phyloP scores from a whole-genome alignment of 2,113 vertebrate species.

The Steatornis caripensis region DNA sequence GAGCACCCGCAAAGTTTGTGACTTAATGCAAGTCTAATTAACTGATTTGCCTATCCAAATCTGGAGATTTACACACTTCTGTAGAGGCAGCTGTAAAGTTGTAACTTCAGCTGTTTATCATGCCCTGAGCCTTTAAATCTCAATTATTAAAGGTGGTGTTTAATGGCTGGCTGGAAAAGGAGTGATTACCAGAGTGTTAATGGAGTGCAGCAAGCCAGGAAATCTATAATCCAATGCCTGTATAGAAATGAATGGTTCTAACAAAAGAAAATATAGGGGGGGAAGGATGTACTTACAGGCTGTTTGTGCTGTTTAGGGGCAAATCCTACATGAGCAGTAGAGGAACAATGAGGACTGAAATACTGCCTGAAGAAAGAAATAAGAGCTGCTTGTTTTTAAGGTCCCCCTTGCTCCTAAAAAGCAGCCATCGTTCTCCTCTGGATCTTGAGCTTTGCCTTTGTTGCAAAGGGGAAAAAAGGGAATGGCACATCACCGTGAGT shows the following conservation, averaged over 20 bases:
- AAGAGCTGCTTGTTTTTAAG: constrained; percentile 14
- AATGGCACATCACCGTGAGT: background rate
- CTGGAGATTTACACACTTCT: constrained; percentile 40
- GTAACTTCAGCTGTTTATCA: constrained; percentile 45
- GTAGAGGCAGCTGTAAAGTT: constrained; percentile 56
- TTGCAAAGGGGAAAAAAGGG: background rate
- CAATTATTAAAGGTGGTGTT: constrained; percentile 65
- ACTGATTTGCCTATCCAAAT: constrained; percentile 24
- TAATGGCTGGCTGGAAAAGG: constrained; percentile 44
- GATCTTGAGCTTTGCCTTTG: background rate
- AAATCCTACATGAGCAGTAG: constrained; percentile 48
- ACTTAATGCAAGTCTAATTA: constrained; percentile 32
- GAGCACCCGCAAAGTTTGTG: constrained; percentile 15
- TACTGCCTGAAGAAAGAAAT: constrained; percentile 47
- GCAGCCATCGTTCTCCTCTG: background rate
- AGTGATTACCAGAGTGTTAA: background rate
- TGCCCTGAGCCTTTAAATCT: constrained; percentile 64
- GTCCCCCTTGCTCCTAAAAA: background rate
- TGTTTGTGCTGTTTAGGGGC: constrained; percentile 43
- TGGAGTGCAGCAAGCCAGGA: background rate
- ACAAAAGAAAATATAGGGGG: constrained; percentile 1
- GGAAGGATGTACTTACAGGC: constrained; percentile 6
- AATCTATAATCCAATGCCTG: constrained; percentile 33
- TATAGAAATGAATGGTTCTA: constrained; percentile 14
- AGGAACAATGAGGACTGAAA: constrained; percentile 48